Base-by-base conservation (phyloP, 2,113 vertebrate species). In the Lathamus discolor region DNA sequence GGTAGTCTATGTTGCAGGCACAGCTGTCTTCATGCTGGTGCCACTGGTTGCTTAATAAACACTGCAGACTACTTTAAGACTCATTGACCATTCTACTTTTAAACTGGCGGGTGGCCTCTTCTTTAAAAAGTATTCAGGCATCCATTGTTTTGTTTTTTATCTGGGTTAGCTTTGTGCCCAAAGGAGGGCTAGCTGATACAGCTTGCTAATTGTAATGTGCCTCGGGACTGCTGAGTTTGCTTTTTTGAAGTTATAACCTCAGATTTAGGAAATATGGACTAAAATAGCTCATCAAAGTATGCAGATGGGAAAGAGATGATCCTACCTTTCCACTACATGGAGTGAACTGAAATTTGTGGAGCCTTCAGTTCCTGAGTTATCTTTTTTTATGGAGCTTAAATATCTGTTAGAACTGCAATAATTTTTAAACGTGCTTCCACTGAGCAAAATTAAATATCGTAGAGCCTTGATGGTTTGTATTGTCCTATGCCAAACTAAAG, bases 401-500 rank as follows among this genome's bases (percentile, higher is more conserved):
- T 8, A 6, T 83, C 76, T 88, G 66, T 62, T 93, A 68, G 80
- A 88, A 86, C 35, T 48, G 75, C 64, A 92, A 85, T 87, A 75
- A 84, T 93, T 96, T 95, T 92, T 83, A 92, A 96, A 77, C 81
- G 76, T 49, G 66, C 85, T 95, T 95, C 88, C 75, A 87, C 8
- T 9, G 86, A 95, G 95, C 59, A 74, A 89, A 93, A 87, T 96
- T 94, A 93, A 93, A 84, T 82, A 59, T 86, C 86, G 92, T 92
- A 92, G 54, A 84, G 44, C 55, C n/a, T 91, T 13, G 2, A 69
- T 92, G 91, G 93, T 75, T 64, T 76, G 81, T 46, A 35, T 54
- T 87, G 77, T 89, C 91, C 74, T 63, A 62, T 89, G 57, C 91
- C 74, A 92, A 81, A 54, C 49, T 49, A 19, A 92, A 76, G 66